Base-by-base conservation (phyloP, 2,113 vertebrate species). In the Hemibagrus wyckioides region DNA sequence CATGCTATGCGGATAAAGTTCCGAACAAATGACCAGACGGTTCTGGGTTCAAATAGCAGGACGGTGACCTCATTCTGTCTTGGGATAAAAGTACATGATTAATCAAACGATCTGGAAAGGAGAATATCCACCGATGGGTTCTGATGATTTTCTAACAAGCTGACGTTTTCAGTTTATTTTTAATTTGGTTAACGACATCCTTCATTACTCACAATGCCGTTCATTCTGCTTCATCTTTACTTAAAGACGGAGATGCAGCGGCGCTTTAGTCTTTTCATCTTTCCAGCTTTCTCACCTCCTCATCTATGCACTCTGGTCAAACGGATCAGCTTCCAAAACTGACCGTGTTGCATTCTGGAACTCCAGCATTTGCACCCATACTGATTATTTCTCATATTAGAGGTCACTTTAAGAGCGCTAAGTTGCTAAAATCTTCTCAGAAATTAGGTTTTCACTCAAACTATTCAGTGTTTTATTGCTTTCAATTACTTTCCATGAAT, bases 1-100 rank as follows among this genome's bases (percentile, higher is more conserved):
- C 54, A 3, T 8, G 79, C 79, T 59, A 81, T 59, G 79, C 36
- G 79, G 54, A 14, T 81, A 59, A 59, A 41, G 79, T 81, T 81
- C 54, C 33, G 21, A 80, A 57, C 52, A 25, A 57, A 80, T 15
- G 54, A 57, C 30, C 23, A 5, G 30, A 80, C 3, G 77, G 77
- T 13, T 80, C 52, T 56, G 9, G 54, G 56, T 81, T 57, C 21
- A 81, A 48, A 81, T 41, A 41, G 33, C 19, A 81, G 54, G 33
- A 41, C 17, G 6, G 54, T 28, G 54, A 59, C 54, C 33, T 81
- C 8, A 28, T 81, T 80, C 30, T 56, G 52, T 57, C 77, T 80
- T 41, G 28, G 11, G 10, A 81, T 36, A 3, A 57, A 59, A 80
- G 52, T 52, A 2, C 52, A 2, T 52, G 79, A 57, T 59, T 39